Base-by-base conservation (phyloP, 2,888 invertebrate genomes). In the Andrena minutula region DNA sequence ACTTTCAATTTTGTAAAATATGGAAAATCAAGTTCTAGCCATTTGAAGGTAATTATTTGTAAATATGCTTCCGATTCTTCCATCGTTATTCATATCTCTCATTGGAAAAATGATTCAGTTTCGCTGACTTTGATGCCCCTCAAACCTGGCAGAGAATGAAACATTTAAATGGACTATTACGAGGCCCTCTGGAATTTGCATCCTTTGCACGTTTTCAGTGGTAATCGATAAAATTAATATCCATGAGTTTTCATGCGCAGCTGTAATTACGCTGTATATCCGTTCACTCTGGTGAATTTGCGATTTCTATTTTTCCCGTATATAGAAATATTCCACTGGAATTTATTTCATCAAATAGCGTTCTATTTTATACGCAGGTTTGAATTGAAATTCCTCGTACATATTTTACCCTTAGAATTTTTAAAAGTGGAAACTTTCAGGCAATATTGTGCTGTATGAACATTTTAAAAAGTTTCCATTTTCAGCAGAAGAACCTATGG, bases 401-500 rank as follows among this genome's bases (percentile, higher is more conserved):
- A 4, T 41, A 4, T 41, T 41, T 41, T 41, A 5, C 16, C 12
- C 12, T 41, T 41, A 41, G 41, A 41, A 41, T 41, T 41, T 41
- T 41, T 4, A 1, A 16, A 41, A 16, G 4, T 4, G 12, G 28
- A 1, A 56, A 16, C 12, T 3, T 10, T 8, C 30, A 30, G 28
- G 41, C 8, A 47, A 28, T 49, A 30, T 47, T 49, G 23, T 0
- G 28, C 23, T 26, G 8, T 8, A 28, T 12, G 26, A 41, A 20
- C 41, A 61, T 61, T 41, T 71, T 26, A n/a, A 12, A 61, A 63
- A 71, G 23, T 20, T 63, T 32, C 47, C 7, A 0, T 30, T 63
- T 49, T 56, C 56, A 20, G 30, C 28, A 49, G 49, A 1, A 20
- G 5, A 26, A 30, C 12, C 16, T 4, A 28, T 28, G 49, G 23